phyloP scores from a whole-genome alignment of 2,888 invertebrate species.

The Tinea semifulvella region DNA sequence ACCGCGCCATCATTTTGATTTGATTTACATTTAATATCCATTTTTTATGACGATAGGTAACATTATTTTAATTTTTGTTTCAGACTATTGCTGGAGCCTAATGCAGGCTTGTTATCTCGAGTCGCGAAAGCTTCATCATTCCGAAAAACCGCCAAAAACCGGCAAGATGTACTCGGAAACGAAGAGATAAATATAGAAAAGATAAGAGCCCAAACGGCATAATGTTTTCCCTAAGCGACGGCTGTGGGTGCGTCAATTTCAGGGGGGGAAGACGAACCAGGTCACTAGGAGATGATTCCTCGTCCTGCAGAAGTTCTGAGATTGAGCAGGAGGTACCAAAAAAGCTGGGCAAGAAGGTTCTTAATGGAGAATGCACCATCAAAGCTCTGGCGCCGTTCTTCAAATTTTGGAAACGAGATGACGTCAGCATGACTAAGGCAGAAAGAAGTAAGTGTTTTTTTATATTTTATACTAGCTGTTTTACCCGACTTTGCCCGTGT shows the following conservation, averaged over 20 bases:
- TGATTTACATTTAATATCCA: neutral
- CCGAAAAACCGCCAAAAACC: slow-evolving; percentile 47
- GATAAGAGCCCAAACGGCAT: slow-evolving; percentile 40
- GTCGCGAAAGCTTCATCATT: slow-evolving; percentile 28
- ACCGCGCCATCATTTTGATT: neutral
- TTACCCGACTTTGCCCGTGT: too few relatives aligned
- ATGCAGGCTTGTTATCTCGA: neutral
- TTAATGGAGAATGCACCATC: slow-evolving; percentile 57
- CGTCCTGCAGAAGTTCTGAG: slow-evolving; percentile 59
- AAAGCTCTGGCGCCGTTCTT: slow-evolving; percentile 70
- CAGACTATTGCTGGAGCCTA: neutral
- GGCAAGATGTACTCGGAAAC: slow-evolving; percentile 57
- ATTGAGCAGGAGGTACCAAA: slow-evolving; percentile 58
- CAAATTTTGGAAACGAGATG: slow-evolving; percentile 73
- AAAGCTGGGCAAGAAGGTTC: slow-evolving; percentile 39
- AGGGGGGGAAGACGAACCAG: slow-evolving; percentile 45
- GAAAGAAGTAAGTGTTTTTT: slow-evolving; percentile 72
- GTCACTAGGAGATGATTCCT: slow-evolving; percentile 52
- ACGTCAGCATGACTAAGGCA: slow-evolving; percentile 79
- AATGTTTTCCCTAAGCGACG: slow-evolving; percentile 58
- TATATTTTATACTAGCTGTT: too few relatives aligned
- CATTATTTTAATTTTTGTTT: neutral
- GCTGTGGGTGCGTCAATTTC: slow-evolving; percentile 58
- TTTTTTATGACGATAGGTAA: neutral
- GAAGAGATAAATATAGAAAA: slow-evolving; percentile 55